phyloP scores from a whole-genome alignment of 2,888 invertebrate genomes.

The Drosophila basisetae region DNA sequence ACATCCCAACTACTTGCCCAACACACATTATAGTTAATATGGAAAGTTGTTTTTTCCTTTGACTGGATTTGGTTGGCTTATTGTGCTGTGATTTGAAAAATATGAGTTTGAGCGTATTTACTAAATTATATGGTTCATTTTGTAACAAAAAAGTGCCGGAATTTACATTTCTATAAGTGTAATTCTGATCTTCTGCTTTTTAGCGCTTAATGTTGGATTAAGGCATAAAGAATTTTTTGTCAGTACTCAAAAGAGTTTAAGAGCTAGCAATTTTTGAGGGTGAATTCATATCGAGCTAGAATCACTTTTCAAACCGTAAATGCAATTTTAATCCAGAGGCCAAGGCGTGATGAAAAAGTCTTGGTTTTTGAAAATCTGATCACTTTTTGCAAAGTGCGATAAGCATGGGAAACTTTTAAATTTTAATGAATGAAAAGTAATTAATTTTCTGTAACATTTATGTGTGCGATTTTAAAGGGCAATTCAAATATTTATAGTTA shows the following conservation, averaged over 20 bases:
- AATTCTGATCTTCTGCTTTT: neutral
- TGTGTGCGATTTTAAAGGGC: conserved; percentile 25
- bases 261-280: neutral
- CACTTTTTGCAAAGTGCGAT: neutral
- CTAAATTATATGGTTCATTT: neutral
- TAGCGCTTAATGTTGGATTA: too few relatives aligned
- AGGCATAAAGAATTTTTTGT: neutral
- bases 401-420: neutral
- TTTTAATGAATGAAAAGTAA: conserved; percentile 18
- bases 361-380: neutral
- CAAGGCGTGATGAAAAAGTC: neutral
- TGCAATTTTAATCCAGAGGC: neutral
- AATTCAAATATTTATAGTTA: conserved; percentile 41
- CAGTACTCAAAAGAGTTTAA: neutral
- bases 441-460: conserved; percentile 26
- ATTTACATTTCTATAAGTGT: neutral
- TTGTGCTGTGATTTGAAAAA: conserved; percentile 25
- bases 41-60: conserved; percentile 23
- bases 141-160: neutral
- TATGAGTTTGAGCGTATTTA: neutral
- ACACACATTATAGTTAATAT: conserved; percentile 30
- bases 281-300: neutral
- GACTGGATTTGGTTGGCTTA: conserved; percentile 10
- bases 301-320: neutral
- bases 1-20: neutral